Conservation (phyloP, 2,113 vertebrate species). For the Globicephala melas region DNA sequence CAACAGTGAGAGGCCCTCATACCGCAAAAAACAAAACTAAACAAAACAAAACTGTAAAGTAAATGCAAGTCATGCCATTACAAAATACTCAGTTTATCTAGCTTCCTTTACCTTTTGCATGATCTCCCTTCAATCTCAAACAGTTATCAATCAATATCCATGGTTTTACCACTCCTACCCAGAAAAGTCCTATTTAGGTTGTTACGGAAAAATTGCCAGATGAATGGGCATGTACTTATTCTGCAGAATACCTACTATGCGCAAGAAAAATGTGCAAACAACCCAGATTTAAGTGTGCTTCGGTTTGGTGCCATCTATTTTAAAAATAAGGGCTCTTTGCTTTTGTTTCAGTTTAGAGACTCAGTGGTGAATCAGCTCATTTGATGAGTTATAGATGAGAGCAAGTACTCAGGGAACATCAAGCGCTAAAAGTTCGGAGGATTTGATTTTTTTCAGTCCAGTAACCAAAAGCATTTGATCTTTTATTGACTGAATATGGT, state of each 20-base stretch:
- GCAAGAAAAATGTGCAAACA: background rate
- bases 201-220: background rate
- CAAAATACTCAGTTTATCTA: background rate
- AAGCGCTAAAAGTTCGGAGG: slow-evolving; percentile 70
- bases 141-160: background rate
- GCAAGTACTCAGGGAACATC: slow-evolving; percentile 72
- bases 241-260: background rate
- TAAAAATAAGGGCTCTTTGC: background rate
- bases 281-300: background rate
- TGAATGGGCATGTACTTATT: background rate
- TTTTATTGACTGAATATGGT: slow-evolving; percentile 79
- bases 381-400: slow-evolving; percentile 74
- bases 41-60: background rate
- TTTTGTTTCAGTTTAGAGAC: slow-evolving; percentile 77
- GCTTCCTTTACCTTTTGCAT: background rate
- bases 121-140: background rate
- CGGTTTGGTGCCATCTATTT: background rate
- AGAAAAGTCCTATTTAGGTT: background rate
- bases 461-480: slow-evolving; percentile 78
- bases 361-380: slow-evolving; percentile 54
- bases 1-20: no score
- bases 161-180: background rate
- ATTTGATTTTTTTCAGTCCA: slow-evolving; percentile 74
- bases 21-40: no score
- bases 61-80: background rate